A percentile compares a stretch with the other conserved stretches of the same genome.
These are phyloP conservation scores for Muscicapa striata DNA, from an alignment of 2,797 vertebrate genomes.

Conservation along the genomic window DNA sequence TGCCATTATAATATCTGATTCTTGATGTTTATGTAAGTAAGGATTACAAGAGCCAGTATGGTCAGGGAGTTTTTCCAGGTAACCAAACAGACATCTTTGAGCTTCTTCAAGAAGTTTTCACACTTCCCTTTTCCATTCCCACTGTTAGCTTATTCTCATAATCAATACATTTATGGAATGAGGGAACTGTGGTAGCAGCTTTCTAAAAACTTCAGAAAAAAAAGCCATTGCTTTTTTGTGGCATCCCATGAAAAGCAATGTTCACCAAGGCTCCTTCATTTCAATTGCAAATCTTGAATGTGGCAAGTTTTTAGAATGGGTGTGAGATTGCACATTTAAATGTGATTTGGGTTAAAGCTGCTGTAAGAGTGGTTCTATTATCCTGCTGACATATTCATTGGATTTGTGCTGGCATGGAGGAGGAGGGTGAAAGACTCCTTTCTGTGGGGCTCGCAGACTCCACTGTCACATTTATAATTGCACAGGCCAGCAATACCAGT, in stretches of 20 bases:
- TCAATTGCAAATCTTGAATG: slow-evolving; percentile 43
- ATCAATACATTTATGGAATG: not conserved
- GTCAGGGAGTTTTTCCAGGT: not conserved
- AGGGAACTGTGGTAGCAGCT: not conserved
- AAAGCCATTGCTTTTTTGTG: not conserved
- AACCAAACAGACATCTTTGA: not conserved
- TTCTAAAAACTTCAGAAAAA: slow-evolving; percentile 5
- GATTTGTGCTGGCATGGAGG: not conserved
- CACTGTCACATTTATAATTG: not conserved
- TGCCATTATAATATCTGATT: not conserved
- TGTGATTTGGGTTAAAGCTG: slow-evolving; percentile 34
- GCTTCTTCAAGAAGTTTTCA: not conserved
- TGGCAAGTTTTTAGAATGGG: slow-evolving; percentile 22
- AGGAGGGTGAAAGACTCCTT: not conserved
- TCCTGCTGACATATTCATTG: not conserved
- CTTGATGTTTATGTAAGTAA: not conserved
- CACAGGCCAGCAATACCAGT: not conserved
- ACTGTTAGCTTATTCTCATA: not conserved
- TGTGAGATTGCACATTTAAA: slow-evolving; percentile 54
- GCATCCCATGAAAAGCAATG: not conserved
- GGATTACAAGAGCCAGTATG: not conserved
- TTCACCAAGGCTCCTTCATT: not conserved
- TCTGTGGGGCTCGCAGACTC: not conserved
- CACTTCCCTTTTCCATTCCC: not conserved
- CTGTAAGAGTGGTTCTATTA: slow-evolving; percentile 19